Base-by-base conservation (phyloP, 1,140 invertebrate species). In the Melipona quadrifasciata region DNA sequence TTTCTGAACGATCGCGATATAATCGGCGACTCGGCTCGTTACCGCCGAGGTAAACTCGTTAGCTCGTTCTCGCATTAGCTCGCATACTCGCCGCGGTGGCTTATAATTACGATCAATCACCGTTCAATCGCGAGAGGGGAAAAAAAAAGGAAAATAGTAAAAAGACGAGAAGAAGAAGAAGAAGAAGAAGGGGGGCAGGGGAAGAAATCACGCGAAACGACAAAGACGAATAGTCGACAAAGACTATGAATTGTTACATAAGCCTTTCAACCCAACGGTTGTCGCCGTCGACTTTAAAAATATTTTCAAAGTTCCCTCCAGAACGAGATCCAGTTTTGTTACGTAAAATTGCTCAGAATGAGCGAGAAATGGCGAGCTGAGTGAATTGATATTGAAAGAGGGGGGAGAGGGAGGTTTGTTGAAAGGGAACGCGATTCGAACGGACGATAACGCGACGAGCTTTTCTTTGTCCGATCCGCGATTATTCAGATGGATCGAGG, bases 1-100 rank as follows among this genome's bases (percentile, higher is more conserved):
- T 80, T 80, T 80, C 47, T 31, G n/a, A 55, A 65, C 70, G 70
- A 70, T 80, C 77, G 77, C 31, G 65, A 53, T 80, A 53, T 70
- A 80, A 70, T 61, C 39, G 21, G 24, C 58, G 58, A 61, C n/a
- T 14, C 16, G 58, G 24, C 65, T 80, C 77, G 77, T 80, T 80
- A 80, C 51, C n/a, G 2, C 17, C 77, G 77, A 70, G 77, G 77
- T 80, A 70, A 80, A 70, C 77, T 80, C 77, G 77, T 80, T 80
- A 80, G 65, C 65, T 24, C 65, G 39, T 39, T 70, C 77, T 39
- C 39, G 39, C 39, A 39, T 39, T 21, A 39, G 51, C 68, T 21
- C 55, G n/a, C 19, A 34, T 21, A 53, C 39, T 39, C 39, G 39
- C 39, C 39, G 39, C 58, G n/a, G 76, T 57, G 65, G 53, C 65